phyloP scores from a whole-genome alignment of 2,113 vertebrate genomes.

The Pseudopipra pipra region DNA sequence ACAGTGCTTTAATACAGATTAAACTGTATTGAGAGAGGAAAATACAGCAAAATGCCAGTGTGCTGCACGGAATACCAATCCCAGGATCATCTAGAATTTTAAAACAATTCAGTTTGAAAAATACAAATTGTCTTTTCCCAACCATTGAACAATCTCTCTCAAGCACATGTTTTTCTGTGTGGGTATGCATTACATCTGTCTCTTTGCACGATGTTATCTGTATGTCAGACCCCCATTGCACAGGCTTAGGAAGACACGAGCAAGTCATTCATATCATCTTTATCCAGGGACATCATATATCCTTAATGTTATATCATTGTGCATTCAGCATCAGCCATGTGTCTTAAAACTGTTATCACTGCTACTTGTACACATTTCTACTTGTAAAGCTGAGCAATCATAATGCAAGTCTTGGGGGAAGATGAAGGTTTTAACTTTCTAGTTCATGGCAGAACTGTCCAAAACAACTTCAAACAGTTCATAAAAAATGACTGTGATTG shows the following conservation, averaged over 20 bases:
- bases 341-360: not conserved
- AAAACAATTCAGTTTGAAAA: not conserved
- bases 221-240: not conserved
- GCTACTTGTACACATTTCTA: not conserved
- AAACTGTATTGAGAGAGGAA: conserved; percentile 22
- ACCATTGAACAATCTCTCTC: not conserved
- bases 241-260: not conserved
- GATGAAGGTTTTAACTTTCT: not conserved
- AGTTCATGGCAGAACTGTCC: not conserved
- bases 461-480: not conserved
- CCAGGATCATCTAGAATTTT: not conserved
- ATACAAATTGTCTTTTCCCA: not conserved
- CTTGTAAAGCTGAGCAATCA: not conserved
- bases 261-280: not conserved
- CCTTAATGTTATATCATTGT: not conserved
- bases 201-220: not conserved
- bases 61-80: not conserved
- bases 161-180: not conserved
- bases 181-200: not conserved
- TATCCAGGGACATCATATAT: not conserved
- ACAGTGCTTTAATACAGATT: conserved; percentile 45
- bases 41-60: not conserved
- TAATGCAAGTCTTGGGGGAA: not conserved
- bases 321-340: not conserved
- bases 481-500: not conserved